Base-by-base conservation (phyloP, 2,797 vertebrate species). In the Bovichtus diacanthus region DNA sequence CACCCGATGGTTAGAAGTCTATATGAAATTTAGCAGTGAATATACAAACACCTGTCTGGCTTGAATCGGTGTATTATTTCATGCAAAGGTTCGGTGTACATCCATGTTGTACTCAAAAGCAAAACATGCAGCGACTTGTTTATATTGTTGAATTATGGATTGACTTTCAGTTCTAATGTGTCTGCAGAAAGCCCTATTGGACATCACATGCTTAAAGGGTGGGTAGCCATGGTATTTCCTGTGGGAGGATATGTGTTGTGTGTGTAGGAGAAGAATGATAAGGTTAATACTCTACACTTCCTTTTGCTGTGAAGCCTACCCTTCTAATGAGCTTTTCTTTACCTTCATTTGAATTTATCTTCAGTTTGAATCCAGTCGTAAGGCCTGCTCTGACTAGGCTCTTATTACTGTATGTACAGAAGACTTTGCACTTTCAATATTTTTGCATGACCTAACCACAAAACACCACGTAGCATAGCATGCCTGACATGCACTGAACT, bases 191-290 rank as follows among this genome's bases (percentile, higher is more conserved):
- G 70, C 53, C 47, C 59, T 46, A 23, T 56, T 82, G 49, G 80
- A 78, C 77, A 73, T 82, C 59, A 59, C 84, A 82, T 56, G 71
- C 61, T 72, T 53, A 13, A 67, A 76, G 89, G 87, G 88, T 69
- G 87, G 86, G 76, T 78, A 80, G 25, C 56, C 23, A 5, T 83
- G 87, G 79, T 78, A 82, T 92, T 93, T 94, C 92, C 91, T 94
- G 91, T 88, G 66, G 78, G 84, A 90, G 88, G 89, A 90, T 86
- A 73, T 90, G 86, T 83, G 82, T 86, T 91, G 82, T 84, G 71
- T 84, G 71, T 71, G 79, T 72, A 64, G 54, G 8, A 86, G 60
- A 82, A 72, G 65, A 79, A 74, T 58, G 84, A 91, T 89, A 83
- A 84, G 53, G 75, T 82, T 81, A 69, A 74, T 80, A 63, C 70